Base-by-base conservation (phyloP, 2,888 invertebrate genomes). In the Campoletis raptor region DNA sequence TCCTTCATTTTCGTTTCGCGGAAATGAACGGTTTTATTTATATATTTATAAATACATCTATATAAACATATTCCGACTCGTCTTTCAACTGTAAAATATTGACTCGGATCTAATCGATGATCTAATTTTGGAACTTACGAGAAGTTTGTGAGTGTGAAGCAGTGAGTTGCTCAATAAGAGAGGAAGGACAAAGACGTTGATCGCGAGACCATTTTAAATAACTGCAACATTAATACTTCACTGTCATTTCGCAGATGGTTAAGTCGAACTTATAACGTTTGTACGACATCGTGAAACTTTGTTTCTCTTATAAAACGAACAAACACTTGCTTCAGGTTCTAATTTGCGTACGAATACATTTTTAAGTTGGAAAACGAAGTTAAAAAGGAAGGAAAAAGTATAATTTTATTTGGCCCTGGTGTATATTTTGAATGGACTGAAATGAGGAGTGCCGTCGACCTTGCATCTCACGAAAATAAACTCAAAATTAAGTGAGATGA, bases 21-120 rank as follows among this genome's bases (percentile, higher is more conserved):
- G 74, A 74, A 74, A 57, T 36, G 45, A 42, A 24, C 69, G 21
- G 45, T 69, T 21, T 24, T 69, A 21, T 40, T 30, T 45, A 52
- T 48, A 36, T 72, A 48, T 52, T 10, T 69, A 12, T 42, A 69
- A 45, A 52, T 30, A 70, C 30, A 70, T 45, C 48, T 81, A 70
- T n/a, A 67, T 40, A 24, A 37, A 67, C 69, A 67, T 36, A 52
- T 24, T 30, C 24, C 37, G 30, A 8, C 72, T 52, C 57, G 21
- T 80, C 57, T 64, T 15, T 45, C 66, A 37, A 18, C 70, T n/a
- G 21, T 48, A n/a, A 69, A 80, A 83, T 45, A 77, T 77, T 67
- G 66, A 73, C 67, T 80, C 54, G 66, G 77, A 86, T 81, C 79
- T 70, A 66, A 86, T 86, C 86, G 83, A 86, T 83, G 70, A 54